Conservation (phyloP, 2,888 invertebrate species). For the Lacanobia wlatinum region DNA sequence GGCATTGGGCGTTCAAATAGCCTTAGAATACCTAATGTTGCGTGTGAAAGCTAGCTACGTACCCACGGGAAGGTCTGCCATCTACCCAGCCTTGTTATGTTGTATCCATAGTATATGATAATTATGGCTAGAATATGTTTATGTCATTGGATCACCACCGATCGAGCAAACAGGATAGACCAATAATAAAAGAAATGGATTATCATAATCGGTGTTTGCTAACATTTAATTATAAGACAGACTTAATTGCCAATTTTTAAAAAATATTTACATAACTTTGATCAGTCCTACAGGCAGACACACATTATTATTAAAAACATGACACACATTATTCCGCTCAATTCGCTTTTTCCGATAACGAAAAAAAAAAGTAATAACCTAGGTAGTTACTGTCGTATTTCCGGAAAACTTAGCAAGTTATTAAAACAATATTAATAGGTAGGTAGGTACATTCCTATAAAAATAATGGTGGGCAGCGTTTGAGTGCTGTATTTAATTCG, state of each 20-base stretch:
- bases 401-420: no score
- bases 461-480: no score
- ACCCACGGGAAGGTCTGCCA: conserved; percentile 9
- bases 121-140: background rate
- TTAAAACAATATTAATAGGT: no score
- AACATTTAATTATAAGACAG: conserved; percentile 75
- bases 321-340: no score
- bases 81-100: background rate
- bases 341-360: background rate
- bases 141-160: background rate
- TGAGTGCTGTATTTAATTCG: no score
- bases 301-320: no score
- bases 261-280: conserved; percentile 78
- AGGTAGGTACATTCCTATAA: no score
- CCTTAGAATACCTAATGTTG: conserved; percentile 21
- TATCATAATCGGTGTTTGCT: conserved; percentile 65
- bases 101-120: background rate
- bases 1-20: background rate
- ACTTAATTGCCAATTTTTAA: conserved; percentile 71
- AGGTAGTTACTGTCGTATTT: no score
- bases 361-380: no score
- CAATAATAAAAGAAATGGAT: conserved; percentile 19
- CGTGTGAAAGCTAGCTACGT: conserved; percentile 23
- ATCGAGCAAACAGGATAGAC: conserved; percentile 5
- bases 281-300: no score